Conservation (phyloP, 2,113 vertebrate genomes). For the Aptenodytes patagonicus region DNA sequence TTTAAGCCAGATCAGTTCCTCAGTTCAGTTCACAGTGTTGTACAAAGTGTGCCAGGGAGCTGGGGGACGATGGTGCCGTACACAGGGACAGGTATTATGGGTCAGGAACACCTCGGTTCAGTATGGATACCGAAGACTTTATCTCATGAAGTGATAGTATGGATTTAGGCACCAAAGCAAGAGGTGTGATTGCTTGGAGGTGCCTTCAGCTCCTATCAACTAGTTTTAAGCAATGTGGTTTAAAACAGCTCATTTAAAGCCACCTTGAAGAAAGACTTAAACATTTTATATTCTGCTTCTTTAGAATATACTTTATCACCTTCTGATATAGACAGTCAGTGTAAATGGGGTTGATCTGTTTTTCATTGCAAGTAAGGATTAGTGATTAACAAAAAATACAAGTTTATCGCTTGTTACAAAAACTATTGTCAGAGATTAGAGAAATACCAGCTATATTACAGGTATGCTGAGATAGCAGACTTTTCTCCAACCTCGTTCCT, state of each 20-base stretch:
- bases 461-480: background rate
- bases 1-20: conserved; percentile 18
- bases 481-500: background rate
- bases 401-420: background rate
- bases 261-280: background rate
- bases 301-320: background rate
- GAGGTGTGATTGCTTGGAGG: background rate
- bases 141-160: background rate
- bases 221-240: background rate
- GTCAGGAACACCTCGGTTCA: background rate
- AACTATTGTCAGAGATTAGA: background rate
- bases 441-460: background rate
- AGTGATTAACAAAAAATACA: background rate
- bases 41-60: background rate
- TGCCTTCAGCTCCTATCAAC: background rate
- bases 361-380: background rate
- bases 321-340: background rate
- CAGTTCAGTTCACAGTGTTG: background rate
- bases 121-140: background rate
- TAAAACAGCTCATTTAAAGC: background rate
- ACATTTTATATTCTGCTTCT: background rate
- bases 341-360: background rate
- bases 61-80: fast-evolving
- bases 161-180: background rate
- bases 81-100: background rate